phyloP scores from a whole-genome alignment of 2,113 vertebrate species.

The Amia ocellicauda region DNA sequence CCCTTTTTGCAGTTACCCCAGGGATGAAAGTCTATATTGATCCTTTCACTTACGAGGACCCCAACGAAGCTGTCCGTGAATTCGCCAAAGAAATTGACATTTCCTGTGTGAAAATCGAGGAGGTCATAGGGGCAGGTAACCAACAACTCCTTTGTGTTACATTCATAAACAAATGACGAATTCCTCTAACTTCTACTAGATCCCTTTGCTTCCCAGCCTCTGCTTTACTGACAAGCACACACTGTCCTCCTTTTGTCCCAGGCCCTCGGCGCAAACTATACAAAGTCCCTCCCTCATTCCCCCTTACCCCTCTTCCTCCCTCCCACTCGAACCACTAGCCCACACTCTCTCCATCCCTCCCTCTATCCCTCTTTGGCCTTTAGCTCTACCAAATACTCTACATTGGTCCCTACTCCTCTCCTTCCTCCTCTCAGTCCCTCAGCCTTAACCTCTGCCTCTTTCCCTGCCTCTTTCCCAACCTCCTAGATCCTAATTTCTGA shows the following conservation, averaged over 20 bases:
- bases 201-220: conserved; percentile 58
- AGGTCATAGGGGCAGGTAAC: conserved; percentile 98
- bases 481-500: conserved; percentile 66
- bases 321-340: conserved; percentile 18
- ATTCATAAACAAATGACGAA: conserved; percentile 30
- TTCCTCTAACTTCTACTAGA: conserved; percentile 51
- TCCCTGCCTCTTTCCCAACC: conserved; percentile 42
- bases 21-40: conserved; percentile 98
- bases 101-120: conserved; percentile 98
- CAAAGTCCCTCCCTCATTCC: conserved; percentile 34
- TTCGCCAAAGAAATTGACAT: conserved; percentile 98
- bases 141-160: conserved; percentile 38
- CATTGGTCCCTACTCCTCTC: neutral
- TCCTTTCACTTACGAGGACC: conserved; percentile 96
- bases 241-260: conserved; percentile 52
- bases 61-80: conserved; percentile 94
- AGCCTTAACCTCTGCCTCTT: conserved; percentile 18
- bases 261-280: conserved; percentile 48
- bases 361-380: conserved; percentile 28
- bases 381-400: conserved; percentile 9
- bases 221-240: conserved; percentile 63
- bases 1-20: conserved; percentile 80
- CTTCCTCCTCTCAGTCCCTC: conserved; percentile 33
- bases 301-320: conserved; percentile 36
- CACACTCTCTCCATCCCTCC: conserved; percentile 49